Evolutionary conservation across 1,140 invertebrate genomes (phyloP).

Genomic region (Pygmarrhopalites habei): DNA sequence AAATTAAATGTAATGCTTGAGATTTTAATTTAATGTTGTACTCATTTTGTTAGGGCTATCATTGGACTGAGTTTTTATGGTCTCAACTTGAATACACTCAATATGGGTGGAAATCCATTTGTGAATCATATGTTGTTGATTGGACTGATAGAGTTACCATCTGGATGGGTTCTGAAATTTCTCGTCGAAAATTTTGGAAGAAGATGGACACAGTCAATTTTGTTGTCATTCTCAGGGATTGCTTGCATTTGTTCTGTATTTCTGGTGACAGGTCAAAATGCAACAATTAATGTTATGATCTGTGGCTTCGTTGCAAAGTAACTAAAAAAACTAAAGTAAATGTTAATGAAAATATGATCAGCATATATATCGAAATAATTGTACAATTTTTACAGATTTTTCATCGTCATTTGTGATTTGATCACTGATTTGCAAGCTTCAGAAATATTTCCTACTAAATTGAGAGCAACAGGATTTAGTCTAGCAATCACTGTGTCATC

Average conservation of each 20-base stretch:
- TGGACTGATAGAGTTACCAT: conserved; percentile 55
- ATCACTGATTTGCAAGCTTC: conserved; percentile 49
- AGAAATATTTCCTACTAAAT: conserved; percentile 61
- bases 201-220: conserved; percentile 47
- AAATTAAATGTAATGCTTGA: background rate
- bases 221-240: conserved; percentile 45
- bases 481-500: conserved; percentile 53
- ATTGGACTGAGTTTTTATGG: conserved; percentile 54
- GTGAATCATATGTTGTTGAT: conserved; percentile 61
- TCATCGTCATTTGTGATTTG: conserved; percentile 44
- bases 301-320: too few species aligned
- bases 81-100: conserved; percentile 54
- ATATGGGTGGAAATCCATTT: conserved; percentile 59
- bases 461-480: conserved; percentile 57
- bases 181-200: conserved; percentile 48
- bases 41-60: conserved; percentile 46
- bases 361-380: too few species aligned
- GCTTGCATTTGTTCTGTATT: conserved; percentile 45
- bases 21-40: background rate
- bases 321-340: too few species aligned
- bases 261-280: too few species aligned
- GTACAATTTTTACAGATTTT: conserved; percentile 43
- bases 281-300: too few species aligned
- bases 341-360: too few species aligned
- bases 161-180: conserved; percentile 44